These are phyloP conservation scores for Enteromius trimaculatus DNA, from an alignment of 2,797 vertebrate species.

Conservation along the genomic window DNA sequence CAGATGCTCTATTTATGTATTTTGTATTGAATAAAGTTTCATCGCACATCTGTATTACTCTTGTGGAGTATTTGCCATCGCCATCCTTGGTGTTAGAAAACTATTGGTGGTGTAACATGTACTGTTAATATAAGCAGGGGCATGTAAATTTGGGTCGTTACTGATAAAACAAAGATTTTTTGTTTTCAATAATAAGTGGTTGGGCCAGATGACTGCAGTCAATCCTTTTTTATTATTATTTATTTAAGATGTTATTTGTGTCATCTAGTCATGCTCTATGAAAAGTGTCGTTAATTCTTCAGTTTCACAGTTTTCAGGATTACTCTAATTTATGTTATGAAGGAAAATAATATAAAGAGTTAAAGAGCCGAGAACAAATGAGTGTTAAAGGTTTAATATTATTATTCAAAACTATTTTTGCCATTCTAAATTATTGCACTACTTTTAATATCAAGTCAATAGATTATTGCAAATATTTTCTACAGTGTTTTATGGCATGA, in stretches of 20 bases:
- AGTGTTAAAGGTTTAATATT: neutral
- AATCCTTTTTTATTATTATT: neutral
- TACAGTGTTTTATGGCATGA: neutral
- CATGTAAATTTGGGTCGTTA: neutral
- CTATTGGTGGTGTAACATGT: neutral
- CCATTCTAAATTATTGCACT: neutral
- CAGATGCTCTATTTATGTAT: constrained; percentile 86
- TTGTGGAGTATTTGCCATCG: neutral
- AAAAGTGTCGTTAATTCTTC: neutral
- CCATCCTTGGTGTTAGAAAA: neutral
- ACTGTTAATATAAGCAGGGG: neutral
- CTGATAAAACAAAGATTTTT: neutral
- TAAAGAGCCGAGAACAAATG: neutral
- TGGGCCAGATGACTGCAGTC: neutral
- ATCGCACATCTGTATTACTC: constrained; percentile 1
- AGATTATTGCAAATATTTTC: neutral
- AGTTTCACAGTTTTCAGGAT: neutral
- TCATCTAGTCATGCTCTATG: neutral
- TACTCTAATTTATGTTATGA: neutral
- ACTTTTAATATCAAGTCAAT: neutral
- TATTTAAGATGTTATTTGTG: too few relatives aligned
- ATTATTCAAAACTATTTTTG: neutral
- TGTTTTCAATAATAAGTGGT: neutral
- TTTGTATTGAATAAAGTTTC: constrained; percentile 81
- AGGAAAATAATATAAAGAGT: neutral